Evolutionary conservation across 2,888 invertebrate genomes (phyloP).

Genomic region (Lasioglossum calceatum): DNA sequence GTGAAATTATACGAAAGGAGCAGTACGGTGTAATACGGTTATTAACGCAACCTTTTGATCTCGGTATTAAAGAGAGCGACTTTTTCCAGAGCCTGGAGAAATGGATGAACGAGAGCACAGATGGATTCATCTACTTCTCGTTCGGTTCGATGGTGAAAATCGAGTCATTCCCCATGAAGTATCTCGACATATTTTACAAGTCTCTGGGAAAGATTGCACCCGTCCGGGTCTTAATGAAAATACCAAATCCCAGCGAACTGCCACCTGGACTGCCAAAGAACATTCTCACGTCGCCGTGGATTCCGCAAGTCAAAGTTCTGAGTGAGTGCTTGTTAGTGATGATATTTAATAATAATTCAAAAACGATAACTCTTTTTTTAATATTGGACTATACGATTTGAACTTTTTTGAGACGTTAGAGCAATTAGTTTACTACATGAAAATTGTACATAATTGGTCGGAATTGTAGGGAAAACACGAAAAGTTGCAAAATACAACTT

Average conservation of each 20-base stretch:
- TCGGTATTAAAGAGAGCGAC: neutral
- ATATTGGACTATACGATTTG: no score
- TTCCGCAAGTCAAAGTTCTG: slow-evolving; percentile 77
- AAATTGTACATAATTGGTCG: no score
- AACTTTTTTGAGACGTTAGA: no score
- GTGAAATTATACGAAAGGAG: neutral
- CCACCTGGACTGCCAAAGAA: slow-evolving; percentile 76
- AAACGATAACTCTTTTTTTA: no score
- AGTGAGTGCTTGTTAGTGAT: slow-evolving; percentile 66
- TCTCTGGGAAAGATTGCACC: slow-evolving; percentile 77
- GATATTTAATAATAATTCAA: neutral
- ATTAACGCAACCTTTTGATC: neutral
- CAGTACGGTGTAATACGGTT: neutral
- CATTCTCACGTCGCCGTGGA: slow-evolving; percentile 73
- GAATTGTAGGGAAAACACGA: no score
- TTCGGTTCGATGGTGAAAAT: slow-evolving; percentile 80
- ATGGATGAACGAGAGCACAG: slow-evolving; percentile 79
- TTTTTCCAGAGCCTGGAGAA: slow-evolving; percentile 75
- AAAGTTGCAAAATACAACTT: no score
- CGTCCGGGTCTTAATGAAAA: slow-evolving; percentile 77
- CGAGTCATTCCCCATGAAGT: slow-evolving; percentile 74
- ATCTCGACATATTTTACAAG: slow-evolving; percentile 72
- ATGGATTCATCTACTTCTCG: slow-evolving; percentile 81
- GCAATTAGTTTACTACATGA: no score
- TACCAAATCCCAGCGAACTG: slow-evolving; percentile 70